A percentile compares a stretch with the other conserved stretches of the same genome.
These are phyloP conservation scores for Vultur gryphus DNA, from an alignment of 2,797 vertebrate genomes.

Conservation along the genomic window DNA sequence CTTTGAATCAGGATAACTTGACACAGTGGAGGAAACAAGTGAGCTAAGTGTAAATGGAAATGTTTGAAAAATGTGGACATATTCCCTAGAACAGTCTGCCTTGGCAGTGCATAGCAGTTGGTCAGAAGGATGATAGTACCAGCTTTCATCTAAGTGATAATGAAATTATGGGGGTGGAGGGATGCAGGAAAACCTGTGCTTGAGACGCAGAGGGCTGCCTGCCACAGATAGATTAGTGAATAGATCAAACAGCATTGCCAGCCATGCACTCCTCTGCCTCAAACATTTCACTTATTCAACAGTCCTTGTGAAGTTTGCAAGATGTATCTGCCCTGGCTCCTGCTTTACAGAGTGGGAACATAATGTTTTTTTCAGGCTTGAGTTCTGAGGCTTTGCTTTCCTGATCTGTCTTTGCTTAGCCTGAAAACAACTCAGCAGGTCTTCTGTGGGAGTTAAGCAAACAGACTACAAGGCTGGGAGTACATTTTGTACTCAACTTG, in stretches of 20 bases:
- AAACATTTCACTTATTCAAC: neutral
- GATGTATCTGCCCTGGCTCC: neutral
- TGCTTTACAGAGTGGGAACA: neutral
- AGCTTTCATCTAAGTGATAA: neutral
- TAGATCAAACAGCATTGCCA: neutral
- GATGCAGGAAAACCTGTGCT: neutral
- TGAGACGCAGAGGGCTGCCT: neutral
- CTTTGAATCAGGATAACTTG: neutral
- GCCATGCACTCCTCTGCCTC: neutral
- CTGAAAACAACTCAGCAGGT: neutral
- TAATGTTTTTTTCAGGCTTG: neutral
- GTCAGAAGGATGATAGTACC: neutral
- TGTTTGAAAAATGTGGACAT: neutral
- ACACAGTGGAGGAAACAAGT: neutral
- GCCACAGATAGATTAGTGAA: neutral
- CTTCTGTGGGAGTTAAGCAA: neutral
- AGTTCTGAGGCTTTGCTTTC: conserved; percentile 24
- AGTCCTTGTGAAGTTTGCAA: neutral
- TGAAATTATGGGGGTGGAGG: neutral
- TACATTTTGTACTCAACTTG: neutral
- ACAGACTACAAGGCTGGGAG: neutral
- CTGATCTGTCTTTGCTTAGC: neutral
- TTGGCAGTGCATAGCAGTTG: neutral
- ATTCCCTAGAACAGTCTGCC: neutral
- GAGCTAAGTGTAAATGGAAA: neutral